Percentiles rank a stretch among this genome's conserved stretches.
phyloP scores from a whole-genome alignment of 2,888 invertebrate genomes.

The Penaeus monodon region DNA sequence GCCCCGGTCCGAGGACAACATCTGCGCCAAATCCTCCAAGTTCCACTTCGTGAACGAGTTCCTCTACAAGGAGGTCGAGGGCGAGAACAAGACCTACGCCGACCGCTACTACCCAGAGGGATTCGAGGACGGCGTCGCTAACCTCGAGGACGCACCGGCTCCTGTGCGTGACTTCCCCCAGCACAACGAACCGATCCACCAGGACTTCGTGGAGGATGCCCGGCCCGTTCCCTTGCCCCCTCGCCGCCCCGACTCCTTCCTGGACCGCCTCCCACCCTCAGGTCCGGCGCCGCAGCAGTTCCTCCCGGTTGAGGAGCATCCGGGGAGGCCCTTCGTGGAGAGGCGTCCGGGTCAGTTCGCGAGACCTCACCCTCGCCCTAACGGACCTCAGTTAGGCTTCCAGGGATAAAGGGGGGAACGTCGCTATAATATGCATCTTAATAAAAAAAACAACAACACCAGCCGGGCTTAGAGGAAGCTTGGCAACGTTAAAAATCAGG shows the following conservation, averaged over 20 bases:
- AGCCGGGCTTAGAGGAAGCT: too few relatives aligned
- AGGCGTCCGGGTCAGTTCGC: background rate
- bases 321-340: background rate
- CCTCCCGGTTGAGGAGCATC: background rate
- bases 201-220: background rate
- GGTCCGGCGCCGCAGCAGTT: background rate
- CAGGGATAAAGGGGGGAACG: too few relatives aligned
- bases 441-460: too few relatives aligned
- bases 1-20: conserved; percentile 90
- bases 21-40: conserved; percentile 88
- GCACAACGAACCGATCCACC: conserved; percentile 4
- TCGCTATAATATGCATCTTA: too few relatives aligned
- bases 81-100: conserved; percentile 73
- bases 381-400: background rate
- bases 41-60: conserved; percentile 94
- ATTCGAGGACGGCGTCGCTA: conserved; percentile 42
- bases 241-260: background rate
- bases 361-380: background rate
- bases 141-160: background rate
- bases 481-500: too few relatives aligned
- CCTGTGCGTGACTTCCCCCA: background rate
- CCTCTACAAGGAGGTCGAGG: conserved; percentile 87
- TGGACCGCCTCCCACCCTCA: conserved; percentile 1
- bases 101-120: conserved; percentile 77
- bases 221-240: background rate